Evolutionary conservation across 2,113 vertebrate species (phyloP).

Genomic region (Sturnus vulgaris): DNA sequence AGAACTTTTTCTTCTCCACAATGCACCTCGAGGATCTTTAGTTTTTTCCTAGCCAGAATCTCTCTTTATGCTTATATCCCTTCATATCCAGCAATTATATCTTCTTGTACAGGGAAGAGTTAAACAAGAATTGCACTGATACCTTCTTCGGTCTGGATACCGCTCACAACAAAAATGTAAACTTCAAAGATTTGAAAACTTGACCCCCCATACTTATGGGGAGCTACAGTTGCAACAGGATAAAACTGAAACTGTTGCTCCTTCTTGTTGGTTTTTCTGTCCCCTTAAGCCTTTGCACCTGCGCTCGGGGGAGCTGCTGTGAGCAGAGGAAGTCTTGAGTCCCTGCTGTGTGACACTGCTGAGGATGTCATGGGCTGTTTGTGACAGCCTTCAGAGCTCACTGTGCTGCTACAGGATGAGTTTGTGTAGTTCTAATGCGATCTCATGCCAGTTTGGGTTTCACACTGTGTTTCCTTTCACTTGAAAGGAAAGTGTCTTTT

Average conservation of each 20-base stretch:
- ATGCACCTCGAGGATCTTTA: not conserved
- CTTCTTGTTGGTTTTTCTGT: not conserved
- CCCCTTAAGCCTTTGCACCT: not conserved
- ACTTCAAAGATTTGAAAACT: not conserved
- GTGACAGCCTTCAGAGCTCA: not conserved
- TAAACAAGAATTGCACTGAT: not conserved
- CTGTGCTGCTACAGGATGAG: not conserved
- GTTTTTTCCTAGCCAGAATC: not conserved
- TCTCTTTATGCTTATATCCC: not conserved
- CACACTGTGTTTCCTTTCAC: not conserved
- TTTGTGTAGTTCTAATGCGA: not conserved
- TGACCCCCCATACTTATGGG: not conserved
- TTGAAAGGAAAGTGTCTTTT: not conserved
- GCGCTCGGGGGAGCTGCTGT: rapidly evolving
- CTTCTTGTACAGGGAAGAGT: not conserved
- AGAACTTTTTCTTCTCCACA: not conserved
- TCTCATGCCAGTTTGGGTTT: not conserved
- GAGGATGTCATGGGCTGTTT: not conserved
- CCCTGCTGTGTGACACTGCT: not conserved
- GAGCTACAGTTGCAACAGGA: not conserved
- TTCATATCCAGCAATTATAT: not conserved
- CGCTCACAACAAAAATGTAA: not conserved
- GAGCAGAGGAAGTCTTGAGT: not conserved
- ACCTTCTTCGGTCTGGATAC: not conserved
- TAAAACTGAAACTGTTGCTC: not conserved